Percentiles rank a stretch among this genome's conserved stretches.
Evolutionary conservation across 2,888 invertebrate species (phyloP).

Genomic region (Conistra vaccinii): DNA sequence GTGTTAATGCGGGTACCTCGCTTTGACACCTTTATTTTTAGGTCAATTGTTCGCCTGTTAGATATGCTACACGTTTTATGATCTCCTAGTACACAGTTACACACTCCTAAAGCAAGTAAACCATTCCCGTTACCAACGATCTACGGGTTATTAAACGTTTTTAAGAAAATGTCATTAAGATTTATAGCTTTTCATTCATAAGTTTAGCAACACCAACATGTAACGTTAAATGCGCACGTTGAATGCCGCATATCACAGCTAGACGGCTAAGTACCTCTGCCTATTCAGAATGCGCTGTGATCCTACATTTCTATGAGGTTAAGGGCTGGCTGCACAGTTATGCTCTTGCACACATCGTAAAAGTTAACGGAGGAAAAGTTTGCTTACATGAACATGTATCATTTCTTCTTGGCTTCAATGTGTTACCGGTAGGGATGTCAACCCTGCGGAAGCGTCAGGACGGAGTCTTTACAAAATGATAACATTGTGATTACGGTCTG

Average conservation of each 20-base stretch:
- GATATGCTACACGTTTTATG: too few relatives aligned
- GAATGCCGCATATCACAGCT: slow-evolving; percentile 37
- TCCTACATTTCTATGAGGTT: slow-evolving; percentile 64
- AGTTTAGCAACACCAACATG: slow-evolving; percentile 6
- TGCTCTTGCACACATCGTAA: slow-evolving; percentile 61
- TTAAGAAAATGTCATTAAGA: slow-evolving; percentile 20
- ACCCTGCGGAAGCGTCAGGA: neutral
- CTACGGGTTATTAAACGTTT: slow-evolving; percentile 2
- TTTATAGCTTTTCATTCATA: slow-evolving; percentile 28
- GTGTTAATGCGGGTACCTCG: slow-evolving; percentile 53
- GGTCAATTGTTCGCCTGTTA: too few relatives aligned
- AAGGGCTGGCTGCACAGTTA: slow-evolving; percentile 66
- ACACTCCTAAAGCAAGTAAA: neutral
- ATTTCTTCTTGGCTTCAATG: slow-evolving; percentile 45
- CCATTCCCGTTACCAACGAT: neutral
- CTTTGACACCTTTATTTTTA: slow-evolving; percentile 61
- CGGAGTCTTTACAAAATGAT: too few relatives aligned
- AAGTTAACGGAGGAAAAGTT: slow-evolving; percentile 61
- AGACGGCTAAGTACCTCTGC: slow-evolving; percentile 31
- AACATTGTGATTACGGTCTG: neutral
- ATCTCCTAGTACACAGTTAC: too few relatives aligned
- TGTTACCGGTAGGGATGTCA: slow-evolving; percentile 41
- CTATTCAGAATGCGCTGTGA: slow-evolving; percentile 62
- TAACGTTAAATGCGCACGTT: slow-evolving; percentile 29
- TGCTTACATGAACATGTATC: slow-evolving; percentile 42